These are phyloP conservation scores for Eretmochelys imbricata DNA, from an alignment of 2,113 vertebrate genomes.

Conservation along the genomic window DNA sequence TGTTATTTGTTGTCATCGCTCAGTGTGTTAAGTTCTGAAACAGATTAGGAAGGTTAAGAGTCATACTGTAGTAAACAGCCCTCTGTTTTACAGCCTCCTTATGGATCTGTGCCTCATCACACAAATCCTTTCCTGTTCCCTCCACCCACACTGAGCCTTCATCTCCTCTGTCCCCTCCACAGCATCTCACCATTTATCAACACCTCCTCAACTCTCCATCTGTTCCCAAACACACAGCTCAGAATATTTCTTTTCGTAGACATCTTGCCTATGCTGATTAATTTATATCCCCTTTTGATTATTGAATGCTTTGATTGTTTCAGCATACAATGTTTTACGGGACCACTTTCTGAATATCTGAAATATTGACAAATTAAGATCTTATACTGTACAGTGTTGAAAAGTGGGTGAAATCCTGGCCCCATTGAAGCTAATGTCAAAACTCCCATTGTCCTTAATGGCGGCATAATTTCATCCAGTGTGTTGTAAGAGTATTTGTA, in stretches of 20 bases:
- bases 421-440: neutral
- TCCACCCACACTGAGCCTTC: rapidly evolving
- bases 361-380: neutral
- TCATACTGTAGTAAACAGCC: neutral
- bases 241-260: neutral
- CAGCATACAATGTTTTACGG: neutral
- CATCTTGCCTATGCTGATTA: neutral
- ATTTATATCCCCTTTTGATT: neutral
- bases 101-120: neutral
- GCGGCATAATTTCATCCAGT: neutral
- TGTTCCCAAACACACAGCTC: neutral
- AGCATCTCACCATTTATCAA: neutral
- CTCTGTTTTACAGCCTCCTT: neutral
- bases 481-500: neutral
- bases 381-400: neutral
- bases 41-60: neutral
- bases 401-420: rapidly evolving
- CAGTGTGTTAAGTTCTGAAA: neutral
- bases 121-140: neutral
- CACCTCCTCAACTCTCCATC: neutral
- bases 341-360: neutral
- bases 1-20: neutral
- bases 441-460: neutral
- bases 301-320: rapidly evolving
- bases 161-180: neutral